Conservation (phyloP, 2,888 invertebrate genomes). For the Conchocele bisecta region DNA sequence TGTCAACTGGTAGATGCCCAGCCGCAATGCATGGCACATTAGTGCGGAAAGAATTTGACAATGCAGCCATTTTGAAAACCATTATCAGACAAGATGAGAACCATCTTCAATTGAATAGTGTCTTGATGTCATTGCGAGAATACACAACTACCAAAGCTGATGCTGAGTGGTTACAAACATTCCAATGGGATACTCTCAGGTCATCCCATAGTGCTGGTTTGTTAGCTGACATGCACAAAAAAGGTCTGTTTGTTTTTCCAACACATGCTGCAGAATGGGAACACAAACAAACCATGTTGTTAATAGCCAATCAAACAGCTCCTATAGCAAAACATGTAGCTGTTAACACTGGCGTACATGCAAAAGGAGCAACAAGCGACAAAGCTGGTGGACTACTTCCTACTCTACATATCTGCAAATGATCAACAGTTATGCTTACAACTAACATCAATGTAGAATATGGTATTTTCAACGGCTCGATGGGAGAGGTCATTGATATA, state of each 20-base stretch:
- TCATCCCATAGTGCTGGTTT: no score
- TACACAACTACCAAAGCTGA: constrained; percentile 21
- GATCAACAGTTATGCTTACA: constrained; percentile 52
- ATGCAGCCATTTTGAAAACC: background rate
- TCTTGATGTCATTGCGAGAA: constrained; percentile 29
- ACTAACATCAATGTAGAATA: constrained; percentile 42
- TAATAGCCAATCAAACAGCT: constrained; percentile 8
- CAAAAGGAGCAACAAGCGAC: constrained; percentile 25
- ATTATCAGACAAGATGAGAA: constrained; percentile 19
- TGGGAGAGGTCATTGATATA: constrained; percentile 49
- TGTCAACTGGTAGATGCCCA: no score
- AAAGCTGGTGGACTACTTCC: constrained; percentile 33
- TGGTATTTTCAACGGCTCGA: constrained; percentile 56
- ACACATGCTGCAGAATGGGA: constrained; percentile 36
- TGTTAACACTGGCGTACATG: constrained; percentile 14
- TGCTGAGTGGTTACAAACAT: constrained; percentile 47
- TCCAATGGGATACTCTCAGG: constrained; percentile 38
- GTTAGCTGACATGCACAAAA: no score
- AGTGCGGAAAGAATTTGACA: constrained; percentile 22
- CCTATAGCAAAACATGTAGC: constrained; percentile 36
- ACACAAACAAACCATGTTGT: constrained; percentile 23
- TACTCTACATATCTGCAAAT: constrained; percentile 33
- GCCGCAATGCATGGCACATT: no score
- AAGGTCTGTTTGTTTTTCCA: constrained; percentile 37
- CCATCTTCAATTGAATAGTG: background rate